Base-by-base conservation (phyloP, 2,113 vertebrate genomes). In the Willisornis vidua region DNA sequence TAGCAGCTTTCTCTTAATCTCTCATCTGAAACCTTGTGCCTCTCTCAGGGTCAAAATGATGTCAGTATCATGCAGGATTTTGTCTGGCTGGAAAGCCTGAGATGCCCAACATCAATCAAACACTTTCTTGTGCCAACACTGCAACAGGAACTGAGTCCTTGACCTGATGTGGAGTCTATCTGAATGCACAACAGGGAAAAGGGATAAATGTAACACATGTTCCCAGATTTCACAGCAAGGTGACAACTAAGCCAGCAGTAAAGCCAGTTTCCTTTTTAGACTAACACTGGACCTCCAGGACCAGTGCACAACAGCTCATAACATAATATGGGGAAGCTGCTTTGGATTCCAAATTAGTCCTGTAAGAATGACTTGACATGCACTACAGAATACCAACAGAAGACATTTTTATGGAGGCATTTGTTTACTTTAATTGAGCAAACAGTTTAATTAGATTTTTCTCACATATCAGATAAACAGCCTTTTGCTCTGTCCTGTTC, bases 401-500 rank as follows among this genome's bases (percentile, higher is more conserved):
- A 72, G 63, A 74, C 39, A 59, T 84, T 92, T 94, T 94, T 86
- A 93, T 89, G n/a, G 72, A 86, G 33, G 26, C 48, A 93, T 93
- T 92, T 80, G 67, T 90, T 94, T 95, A 82, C 37, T 85, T 91
- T 80, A 94, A 85, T 90, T 19, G 28, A 96, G 79, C 48, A 95
- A 96, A 74, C 2, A 37, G 18, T 72, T 96, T 94, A 93, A 94
- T 92, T 95, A 87, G 72, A 92, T 96, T 95, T 95, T 94, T 85
- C 88, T 96, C 80, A 81, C 91, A 73, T 49, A 85, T 68, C 93
- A 95, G 65, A 93, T 65, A 89, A 94, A 90, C 46, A 90, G 2
- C 37, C n/a, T 84, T 93, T 94, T 0, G 0, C 45, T 84, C 54
- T 75, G 59, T 86, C 43, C 51, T 91, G 28, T 80, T 93, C 68